phyloP scores from a whole-genome alignment of 2,113 vertebrate species.

The Leuciscus idus region DNA sequence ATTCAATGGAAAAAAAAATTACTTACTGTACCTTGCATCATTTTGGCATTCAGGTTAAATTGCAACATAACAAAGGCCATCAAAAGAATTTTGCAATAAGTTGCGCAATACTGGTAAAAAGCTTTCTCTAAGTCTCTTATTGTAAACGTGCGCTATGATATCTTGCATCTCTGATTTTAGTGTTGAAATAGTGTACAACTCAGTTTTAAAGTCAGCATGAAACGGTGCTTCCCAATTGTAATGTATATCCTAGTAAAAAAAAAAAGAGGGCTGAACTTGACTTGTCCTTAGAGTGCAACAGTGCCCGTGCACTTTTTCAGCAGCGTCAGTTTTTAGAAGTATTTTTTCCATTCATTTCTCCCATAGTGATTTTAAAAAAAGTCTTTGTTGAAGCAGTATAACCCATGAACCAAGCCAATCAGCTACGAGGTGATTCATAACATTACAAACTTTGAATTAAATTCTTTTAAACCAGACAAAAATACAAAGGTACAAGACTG shows the following conservation, averaged over 20 bases:
- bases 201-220: not conserved
- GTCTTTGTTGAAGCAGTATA: no score
- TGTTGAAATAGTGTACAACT: not conserved
- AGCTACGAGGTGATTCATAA: no score
- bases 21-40: not conserved
- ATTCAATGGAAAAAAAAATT: not conserved
- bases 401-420: no score
- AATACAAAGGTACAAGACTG: no score
- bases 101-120: not conserved
- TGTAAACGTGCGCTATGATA: not conserved
- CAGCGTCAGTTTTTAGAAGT: no score
- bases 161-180: not conserved
- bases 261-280: no score
- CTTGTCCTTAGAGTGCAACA: not conserved
- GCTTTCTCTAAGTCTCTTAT: not conserved
- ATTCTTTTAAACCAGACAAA: no score
- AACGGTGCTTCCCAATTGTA: not conserved
- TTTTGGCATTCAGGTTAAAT: not conserved
- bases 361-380: no score
- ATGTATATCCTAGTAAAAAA: not conserved
- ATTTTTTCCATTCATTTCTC: no score
- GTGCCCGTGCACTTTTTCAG: no score
- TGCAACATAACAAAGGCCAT: not conserved
- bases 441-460: no score
- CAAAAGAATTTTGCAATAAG: not conserved